Percentiles rank a stretch among this genome's conserved stretches.
phyloP scores from a whole-genome alignment of 2,797 vertebrate genomes.

The Hoplostethus mediterraneus region DNA sequence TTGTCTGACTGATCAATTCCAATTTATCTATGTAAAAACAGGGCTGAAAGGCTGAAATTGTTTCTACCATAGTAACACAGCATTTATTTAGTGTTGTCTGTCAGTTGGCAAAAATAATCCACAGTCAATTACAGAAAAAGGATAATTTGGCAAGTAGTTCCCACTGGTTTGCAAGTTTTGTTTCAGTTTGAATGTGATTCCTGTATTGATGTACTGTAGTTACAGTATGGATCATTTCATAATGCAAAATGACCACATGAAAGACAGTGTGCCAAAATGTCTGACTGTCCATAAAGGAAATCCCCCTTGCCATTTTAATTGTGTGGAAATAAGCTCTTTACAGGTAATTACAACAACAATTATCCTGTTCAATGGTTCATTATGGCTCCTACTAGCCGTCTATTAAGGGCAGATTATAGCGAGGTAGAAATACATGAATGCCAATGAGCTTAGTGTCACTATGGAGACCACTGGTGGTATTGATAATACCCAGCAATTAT shows the following conservation, averaged over 20 bases:
- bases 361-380: slow-evolving; percentile 83
- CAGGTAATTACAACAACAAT: slow-evolving; percentile 37
- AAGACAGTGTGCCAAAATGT: slow-evolving; percentile 6
- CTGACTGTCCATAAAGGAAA: slow-evolving; percentile 2
- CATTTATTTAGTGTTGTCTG: slow-evolving; percentile 5
- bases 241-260: not conserved
- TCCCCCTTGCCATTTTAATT: slow-evolving; percentile 21
- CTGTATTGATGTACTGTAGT: too few species aligned
- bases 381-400: slow-evolving; percentile 86
- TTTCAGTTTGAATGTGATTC: too few species aligned
- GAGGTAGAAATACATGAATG: slow-evolving; percentile 88
- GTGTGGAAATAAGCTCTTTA: slow-evolving; percentile 40
- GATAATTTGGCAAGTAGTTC: not conserved
- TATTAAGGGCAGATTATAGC: slow-evolving; percentile 89
- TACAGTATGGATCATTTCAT: not conserved
- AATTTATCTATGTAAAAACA: not conserved
- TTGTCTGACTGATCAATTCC: not conserved
- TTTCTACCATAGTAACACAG: not conserved
- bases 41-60: not conserved
- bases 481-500: slow-evolving; percentile 86
- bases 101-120: slow-evolving; percentile 15
- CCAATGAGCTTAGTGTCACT: slow-evolving; percentile 79
- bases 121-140: not conserved
- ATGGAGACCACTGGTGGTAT: slow-evolving; percentile 53
- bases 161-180: not conserved